Base-by-base conservation (phyloP, 2,888 invertebrate species). In the Pogonocherus hispidulus region DNA sequence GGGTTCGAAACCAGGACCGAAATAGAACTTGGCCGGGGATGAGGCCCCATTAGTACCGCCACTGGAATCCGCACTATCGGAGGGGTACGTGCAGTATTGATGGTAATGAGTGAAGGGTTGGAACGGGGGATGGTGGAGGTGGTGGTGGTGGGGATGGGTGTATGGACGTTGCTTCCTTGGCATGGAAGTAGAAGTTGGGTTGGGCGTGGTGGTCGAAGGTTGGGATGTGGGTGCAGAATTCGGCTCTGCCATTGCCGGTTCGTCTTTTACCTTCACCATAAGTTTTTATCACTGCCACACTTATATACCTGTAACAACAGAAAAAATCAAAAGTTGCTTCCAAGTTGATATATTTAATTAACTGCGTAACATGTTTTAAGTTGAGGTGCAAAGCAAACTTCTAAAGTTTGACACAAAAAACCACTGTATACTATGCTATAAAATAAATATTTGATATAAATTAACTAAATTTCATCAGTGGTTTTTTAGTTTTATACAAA, bases 1-100 rank as follows among this genome's bases (percentile, higher is more conserved):
- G 67, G 87, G 87, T 76, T 89, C 89, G 76, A 89, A 90, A 72
- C 89, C 89, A 60, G 88, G 87, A 59, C 89, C 90, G 80, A 90
- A 88, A 81, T 89, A 89, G 80, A 90, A 89, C 68, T 89, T 89
- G 41, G 89, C 87, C 70, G 88, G 87, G 67, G 86, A 85, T 66
- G 86, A 80, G 70, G 86, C 85, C 82, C 85, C 86, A 72, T 82
- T 83, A 67, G 81, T 79, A 70, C 77, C 79, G 9, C 63, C 67
- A 18, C 62, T 63, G 27, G 54, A 82, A 86, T 73, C 74, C 80
- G 81, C 83, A 87, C 88, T 85, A 83, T 85, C 85, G 86, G 87
- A 85, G 86, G 90, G 87, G 84, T 86, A 87, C 83, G 86, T 84
- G 84, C 85, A 85, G 72, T 84, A 85, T 72, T 85, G 84, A 14